Conservation (phyloP, 30 jellyfish, hydroid and myxozoan genomes). For the Morbakka virulenta region DNA sequence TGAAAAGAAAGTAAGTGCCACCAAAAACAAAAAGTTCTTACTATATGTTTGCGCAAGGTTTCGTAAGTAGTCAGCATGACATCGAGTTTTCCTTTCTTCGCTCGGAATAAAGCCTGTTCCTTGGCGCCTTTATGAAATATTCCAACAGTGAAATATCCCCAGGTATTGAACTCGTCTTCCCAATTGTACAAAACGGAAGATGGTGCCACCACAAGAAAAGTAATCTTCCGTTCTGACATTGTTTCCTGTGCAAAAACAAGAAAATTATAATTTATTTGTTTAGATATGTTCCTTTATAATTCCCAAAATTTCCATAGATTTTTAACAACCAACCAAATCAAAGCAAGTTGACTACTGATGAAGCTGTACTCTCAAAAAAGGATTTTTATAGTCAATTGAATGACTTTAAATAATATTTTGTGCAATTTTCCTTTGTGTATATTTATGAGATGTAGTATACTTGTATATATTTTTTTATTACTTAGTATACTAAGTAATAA, state of each 20-base stretch:
- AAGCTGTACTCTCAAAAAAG: too few species aligned
- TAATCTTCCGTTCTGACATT: too few species aligned
- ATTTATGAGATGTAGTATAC: too few species aligned
- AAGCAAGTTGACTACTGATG: too few species aligned
- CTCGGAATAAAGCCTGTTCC: slow-evolving; percentile 39
- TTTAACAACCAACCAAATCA: too few species aligned
- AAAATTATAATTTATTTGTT: background rate
- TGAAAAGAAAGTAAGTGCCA: slow-evolving; percentile 3
- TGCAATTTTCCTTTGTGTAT: too few species aligned
- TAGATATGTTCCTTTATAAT: too few species aligned
- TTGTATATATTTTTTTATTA: too few species aligned
- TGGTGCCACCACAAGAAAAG: slow-evolving; percentile 67
- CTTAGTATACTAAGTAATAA: too few species aligned
- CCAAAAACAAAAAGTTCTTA: slow-evolving; percentile 5
- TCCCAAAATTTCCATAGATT: too few species aligned
- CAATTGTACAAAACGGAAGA: slow-evolving; percentile 76
- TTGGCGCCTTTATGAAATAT: slow-evolving; percentile 59
- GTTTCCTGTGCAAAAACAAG: background rate
- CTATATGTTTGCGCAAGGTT: slow-evolving; percentile 61
- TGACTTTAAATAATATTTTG: too few species aligned
- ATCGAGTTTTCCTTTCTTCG: slow-evolving; percentile 45
- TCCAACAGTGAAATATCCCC: slow-evolving; percentile 72
- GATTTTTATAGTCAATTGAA: too few species aligned
- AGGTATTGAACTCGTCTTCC: slow-evolving; percentile 69
- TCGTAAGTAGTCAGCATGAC: slow-evolving; percentile 71